Conservation (phyloP, 2,888 invertebrate species). For the Acholoe squamosa region DNA sequence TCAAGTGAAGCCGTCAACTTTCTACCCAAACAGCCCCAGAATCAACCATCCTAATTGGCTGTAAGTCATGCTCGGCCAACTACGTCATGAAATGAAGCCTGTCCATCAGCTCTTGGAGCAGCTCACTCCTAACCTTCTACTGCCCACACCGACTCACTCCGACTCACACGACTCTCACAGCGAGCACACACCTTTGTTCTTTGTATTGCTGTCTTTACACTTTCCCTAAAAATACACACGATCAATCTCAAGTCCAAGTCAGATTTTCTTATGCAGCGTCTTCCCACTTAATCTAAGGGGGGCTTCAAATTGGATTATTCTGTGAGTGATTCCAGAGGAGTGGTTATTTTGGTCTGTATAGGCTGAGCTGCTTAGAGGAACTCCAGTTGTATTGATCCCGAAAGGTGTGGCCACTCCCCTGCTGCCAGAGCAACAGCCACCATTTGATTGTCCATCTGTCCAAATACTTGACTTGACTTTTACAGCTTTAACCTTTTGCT, state of each 20-base stretch:
- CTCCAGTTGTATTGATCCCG: not conserved
- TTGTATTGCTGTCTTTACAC: not conserved
- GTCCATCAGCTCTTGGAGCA: not conserved
- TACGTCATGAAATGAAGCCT: conserved; percentile 5
- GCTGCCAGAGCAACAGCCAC: not conserved
- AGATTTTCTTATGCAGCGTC: conserved; percentile 1
- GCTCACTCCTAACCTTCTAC: not conserved
- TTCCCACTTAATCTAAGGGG: not conserved
- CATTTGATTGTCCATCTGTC: conserved; percentile 27
- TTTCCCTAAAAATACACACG: not conserved
- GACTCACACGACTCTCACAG: too few species aligned
- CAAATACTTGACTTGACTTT: conserved; percentile 7
- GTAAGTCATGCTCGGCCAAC: not conserved
- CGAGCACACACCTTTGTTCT: not conserved
- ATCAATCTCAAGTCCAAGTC: not conserved
- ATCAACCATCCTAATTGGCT: not conserved
- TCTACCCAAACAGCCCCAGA: conserved; percentile 13
- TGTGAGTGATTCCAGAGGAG: not conserved
- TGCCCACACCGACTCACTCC: not conserved
- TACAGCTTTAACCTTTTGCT: not conserved
- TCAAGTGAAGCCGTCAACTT: conserved; percentile 38
- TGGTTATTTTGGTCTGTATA: not conserved
- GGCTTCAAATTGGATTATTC: conserved; percentile 13
- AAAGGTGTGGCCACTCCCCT: too few species aligned
- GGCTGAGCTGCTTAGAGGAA: not conserved